A percentile compares a stretch with the other conserved stretches of the same genome.
phyloP scores from a whole-genome alignment of 1,140 invertebrate genomes.

The Bombus superbus region DNA sequence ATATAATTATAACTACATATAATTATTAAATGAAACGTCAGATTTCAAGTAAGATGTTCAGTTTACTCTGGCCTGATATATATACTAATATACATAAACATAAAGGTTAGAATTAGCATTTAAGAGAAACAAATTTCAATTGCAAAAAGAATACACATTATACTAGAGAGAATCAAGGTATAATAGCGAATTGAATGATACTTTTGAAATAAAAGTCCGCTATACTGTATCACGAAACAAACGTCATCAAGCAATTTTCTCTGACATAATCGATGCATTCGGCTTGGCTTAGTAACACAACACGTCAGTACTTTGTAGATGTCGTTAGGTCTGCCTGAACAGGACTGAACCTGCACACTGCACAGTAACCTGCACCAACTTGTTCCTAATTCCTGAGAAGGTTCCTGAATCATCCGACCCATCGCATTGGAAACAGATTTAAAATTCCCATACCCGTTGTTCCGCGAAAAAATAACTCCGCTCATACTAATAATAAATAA shows the following conservation, averaged over 20 bases:
- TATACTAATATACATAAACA: neutral
- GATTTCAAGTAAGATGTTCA: neutral
- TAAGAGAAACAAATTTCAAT: neutral
- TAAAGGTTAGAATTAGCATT: neutral
- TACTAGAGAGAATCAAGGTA: neutral
- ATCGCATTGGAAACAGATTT: neutral
- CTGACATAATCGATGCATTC: constrained; percentile 1
- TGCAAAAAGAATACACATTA: neutral
- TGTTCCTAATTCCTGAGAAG: neutral
- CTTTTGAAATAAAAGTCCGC: neutral
- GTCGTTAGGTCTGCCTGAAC: neutral
- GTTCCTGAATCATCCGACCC: neutral
- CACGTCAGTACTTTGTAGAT: neutral
- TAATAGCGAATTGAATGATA: neutral
- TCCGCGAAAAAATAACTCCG: neutral
- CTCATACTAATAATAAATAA: neutral
- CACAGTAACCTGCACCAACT: constrained; percentile 17
- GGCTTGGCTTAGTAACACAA: constrained; percentile 6
- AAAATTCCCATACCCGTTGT: neutral
- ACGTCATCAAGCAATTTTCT: neutral
- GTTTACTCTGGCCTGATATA: neutral
- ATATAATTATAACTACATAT: too few species aligned
- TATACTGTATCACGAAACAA: neutral
- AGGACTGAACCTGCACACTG: constrained; percentile 23
- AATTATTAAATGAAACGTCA: neutral